Conservation (phyloP, 2,113 vertebrate genomes). For the Columba janthina region DNA sequence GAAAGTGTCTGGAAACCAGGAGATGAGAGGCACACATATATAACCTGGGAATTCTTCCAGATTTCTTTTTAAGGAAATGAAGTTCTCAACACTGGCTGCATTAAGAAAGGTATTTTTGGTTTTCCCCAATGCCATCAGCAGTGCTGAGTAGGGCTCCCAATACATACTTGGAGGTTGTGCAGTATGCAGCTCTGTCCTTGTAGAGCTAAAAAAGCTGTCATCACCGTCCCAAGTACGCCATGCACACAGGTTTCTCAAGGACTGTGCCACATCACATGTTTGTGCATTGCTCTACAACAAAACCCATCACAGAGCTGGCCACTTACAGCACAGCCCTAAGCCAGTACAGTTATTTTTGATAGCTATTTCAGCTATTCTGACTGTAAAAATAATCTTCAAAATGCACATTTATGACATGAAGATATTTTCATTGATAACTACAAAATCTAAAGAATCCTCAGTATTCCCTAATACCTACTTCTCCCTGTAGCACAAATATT, state of each 20-base stretch:
- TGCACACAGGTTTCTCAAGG: neutral
- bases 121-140: neutral
- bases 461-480: neutral
- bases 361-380: neutral
- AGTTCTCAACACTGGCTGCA: neutral
- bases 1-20: neutral
- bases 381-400: neutral
- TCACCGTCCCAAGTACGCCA: neutral
- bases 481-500: neutral
- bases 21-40: neutral
- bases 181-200: neutral
- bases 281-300: neutral
- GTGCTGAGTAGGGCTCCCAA: neutral
- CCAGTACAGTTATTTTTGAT: neutral
- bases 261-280: neutral
- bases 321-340: neutral
- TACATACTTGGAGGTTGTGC: neutral
- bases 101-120: neutral
- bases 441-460: neutral
- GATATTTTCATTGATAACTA: neutral
- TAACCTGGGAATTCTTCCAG: neutral
- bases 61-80: constrained; percentile 32
- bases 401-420: neutral
- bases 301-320: neutral
- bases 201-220: neutral